phyloP scores from a whole-genome alignment of 2,888 invertebrate genomes.

The Tanytarsus gracilentus region DNA sequence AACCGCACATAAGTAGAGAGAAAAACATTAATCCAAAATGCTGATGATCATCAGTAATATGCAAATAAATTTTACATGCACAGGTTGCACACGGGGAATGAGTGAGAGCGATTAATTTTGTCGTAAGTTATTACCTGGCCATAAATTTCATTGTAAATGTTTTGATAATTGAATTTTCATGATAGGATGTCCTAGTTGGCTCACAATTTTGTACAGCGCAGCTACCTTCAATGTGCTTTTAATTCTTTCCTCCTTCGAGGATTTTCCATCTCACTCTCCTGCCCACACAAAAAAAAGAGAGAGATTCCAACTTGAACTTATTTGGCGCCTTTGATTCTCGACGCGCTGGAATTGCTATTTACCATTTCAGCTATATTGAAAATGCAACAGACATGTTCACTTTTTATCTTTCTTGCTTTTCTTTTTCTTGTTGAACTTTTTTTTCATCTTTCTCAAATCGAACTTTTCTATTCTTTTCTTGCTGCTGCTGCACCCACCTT shows the following conservation, averaged over 20 bases:
- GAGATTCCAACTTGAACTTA: not conserved
- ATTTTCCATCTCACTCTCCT: not conserved
- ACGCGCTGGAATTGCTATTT: conserved; percentile 1
- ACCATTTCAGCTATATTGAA: not conserved
- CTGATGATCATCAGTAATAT: too few species aligned
- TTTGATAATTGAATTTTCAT: conserved; percentile 4
- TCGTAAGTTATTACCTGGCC: not conserved
- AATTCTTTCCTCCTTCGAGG: not conserved
- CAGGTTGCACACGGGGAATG: not conserved
- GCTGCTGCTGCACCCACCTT: too few species aligned
- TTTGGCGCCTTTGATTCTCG: conserved; percentile 18
- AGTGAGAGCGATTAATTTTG: not conserved
- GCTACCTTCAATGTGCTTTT: not conserved
- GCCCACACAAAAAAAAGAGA: not conserved
- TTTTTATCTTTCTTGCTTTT: not conserved
- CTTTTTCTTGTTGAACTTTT: not conserved
- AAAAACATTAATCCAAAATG: too few species aligned
- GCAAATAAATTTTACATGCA: conserved; percentile 3
- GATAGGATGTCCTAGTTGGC: not conserved
- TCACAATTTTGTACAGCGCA: not conserved
- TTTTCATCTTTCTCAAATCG: too few species aligned
- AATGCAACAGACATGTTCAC: conserved; percentile 21
- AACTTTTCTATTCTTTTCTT: not conserved
- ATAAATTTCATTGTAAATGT: conserved; percentile 7
- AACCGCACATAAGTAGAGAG: too few species aligned